Base-by-base conservation (phyloP, 1,140 invertebrate species). In the Glossosoma conforme region DNA sequence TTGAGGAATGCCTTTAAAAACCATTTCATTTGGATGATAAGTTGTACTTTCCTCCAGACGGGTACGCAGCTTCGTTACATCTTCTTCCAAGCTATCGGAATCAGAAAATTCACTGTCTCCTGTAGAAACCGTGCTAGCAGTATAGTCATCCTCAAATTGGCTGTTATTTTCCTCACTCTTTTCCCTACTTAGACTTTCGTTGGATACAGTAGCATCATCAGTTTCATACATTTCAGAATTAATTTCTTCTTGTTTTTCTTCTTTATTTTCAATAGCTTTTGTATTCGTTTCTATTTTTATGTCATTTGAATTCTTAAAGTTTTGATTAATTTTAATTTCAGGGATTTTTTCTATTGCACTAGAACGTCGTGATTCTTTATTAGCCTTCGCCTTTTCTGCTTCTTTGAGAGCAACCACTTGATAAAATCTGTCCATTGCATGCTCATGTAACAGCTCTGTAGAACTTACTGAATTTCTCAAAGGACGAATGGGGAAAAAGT, bases 371-470 rank as follows among this genome's bases (percentile, higher is more conserved):
- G 58, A 17, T 4, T 46, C 44, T 20, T 53, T 54, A 62, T 69
- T 70, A n/a, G 55, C 65, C 36, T 66, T 68, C 2, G 62, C 60
- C 36, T 74, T 72, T 63, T 80, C 76, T 14, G 79, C 77, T 68
- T 89, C 82, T 65, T 88, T 83, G 42, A 82, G 72, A 20, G 81
- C 81, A 0, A 85, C 78, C 1, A 84, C 86, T 64, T 85, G 77
- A 59, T 87, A 86, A 56, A 90, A 86, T 17, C 86, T 71, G 9
- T 83, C 83, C 83, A 90, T 87, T 2, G 85, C 84, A 15, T 78
- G 76, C 61, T 89, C 87, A 59, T 89, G 86, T 2, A 91, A 69
- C 5, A 90, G 68, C 62, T 90, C 87, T 0, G 85, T 87, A 0
- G 87, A 90, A 61, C 87, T 90, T 5, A 87, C 84, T 0, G 86